Evolutionary conservation across 2,113 vertebrate species (phyloP).

Genomic region (Carassius auratus): DNA sequence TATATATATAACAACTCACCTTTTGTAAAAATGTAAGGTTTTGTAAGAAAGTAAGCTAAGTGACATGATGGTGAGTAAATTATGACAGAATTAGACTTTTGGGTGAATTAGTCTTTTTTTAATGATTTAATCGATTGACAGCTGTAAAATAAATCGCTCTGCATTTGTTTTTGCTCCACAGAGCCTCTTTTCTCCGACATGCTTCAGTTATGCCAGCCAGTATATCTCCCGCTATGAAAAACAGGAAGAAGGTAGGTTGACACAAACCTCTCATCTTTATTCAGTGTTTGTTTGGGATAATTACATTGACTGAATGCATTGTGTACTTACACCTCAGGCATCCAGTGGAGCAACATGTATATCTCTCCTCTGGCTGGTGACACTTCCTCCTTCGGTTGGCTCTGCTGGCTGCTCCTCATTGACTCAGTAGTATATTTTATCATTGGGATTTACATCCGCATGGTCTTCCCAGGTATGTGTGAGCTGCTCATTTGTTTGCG

Average conservation of each 20-base stretch:
- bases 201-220: conserved; percentile 93
- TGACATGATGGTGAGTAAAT: neutral
- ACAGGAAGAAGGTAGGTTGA: conserved; percentile 84
- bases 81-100: neutral
- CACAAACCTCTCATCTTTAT: neutral
- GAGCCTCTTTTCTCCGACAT: conserved; percentile 91
- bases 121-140: neutral
- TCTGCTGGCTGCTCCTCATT: conserved; percentile 92
- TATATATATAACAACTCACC: neutral
- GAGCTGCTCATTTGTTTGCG: neutral
- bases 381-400: conserved; percentile 87
- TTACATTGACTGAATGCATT: neutral
- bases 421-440: conserved; percentile 91
- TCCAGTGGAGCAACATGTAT: conserved; percentile 94
- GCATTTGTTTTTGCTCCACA: conserved; percentile 63
- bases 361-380: conserved; percentile 85
- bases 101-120: neutral
- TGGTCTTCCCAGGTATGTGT: conserved; percentile 89
- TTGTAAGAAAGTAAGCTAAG: neutral
- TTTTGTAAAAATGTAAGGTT: neutral
- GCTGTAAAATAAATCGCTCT: neutral
- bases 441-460: conserved; percentile 89
- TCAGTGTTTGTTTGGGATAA: conserved; percentile 26
- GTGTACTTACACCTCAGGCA: conserved; percentile 73
- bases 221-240: conserved; percentile 88